Evolutionary conservation across 1,140 invertebrate genomes (phyloP).

Genomic region (Leguminivora glycinivorella): DNA sequence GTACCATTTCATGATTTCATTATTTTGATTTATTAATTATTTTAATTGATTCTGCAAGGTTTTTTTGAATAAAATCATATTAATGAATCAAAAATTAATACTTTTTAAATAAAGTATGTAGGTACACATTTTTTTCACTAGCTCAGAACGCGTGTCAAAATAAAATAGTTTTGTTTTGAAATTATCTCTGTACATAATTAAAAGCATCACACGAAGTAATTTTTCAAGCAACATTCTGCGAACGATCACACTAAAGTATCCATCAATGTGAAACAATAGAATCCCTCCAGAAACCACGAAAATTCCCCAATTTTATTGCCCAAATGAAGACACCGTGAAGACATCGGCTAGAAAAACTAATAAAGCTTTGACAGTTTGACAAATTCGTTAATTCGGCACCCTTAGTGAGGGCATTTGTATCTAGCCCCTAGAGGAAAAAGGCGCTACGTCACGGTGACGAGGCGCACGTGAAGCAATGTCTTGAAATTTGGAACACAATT

Average conservation of each 20-base stretch:
- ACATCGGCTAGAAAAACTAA: slow-evolving; percentile 54
- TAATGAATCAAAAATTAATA: no score
- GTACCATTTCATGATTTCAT: no score
- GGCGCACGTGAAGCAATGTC: not conserved
- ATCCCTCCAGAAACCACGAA: slow-evolving; percentile 2
- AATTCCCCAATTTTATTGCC: slow-evolving; percentile 34
- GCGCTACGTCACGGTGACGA: slow-evolving; percentile 4
- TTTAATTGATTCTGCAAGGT: no score
- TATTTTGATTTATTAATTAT: no score
- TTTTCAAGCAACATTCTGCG: not conserved
- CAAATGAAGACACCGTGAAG: slow-evolving; percentile 37
- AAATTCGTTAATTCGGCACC: slow-evolving; percentile 68
- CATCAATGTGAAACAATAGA: slow-evolving; percentile 7
- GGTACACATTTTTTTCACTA: no score
- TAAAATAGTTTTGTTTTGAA: no score
- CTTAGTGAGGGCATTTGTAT: slow-evolving; percentile 34
- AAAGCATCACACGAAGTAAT: not conserved
- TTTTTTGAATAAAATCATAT: no score
- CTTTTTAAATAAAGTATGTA: no score
- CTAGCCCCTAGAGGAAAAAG: not conserved
- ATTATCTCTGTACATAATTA: no score
- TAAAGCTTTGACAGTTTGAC: slow-evolving; percentile 70
- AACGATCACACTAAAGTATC: slow-evolving; percentile 1
- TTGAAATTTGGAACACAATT: not conserved
- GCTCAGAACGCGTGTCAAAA: no score